phyloP scores from a whole-genome alignment of 2,888 invertebrate genomes.

The Campoplex nolae region DNA sequence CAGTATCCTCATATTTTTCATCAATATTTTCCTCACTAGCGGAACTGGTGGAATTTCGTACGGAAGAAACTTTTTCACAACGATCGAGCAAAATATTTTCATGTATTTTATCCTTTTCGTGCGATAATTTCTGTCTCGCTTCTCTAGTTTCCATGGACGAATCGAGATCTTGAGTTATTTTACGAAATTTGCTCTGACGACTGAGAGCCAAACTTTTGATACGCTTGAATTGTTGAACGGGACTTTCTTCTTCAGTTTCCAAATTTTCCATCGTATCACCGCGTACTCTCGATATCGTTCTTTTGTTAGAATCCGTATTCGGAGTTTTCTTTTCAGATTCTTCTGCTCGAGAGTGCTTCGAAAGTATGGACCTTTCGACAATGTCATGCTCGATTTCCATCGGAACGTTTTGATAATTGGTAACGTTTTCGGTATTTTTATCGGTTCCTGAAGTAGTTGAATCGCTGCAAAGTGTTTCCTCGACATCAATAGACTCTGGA shows the following conservation, averaged over 20 bases:
- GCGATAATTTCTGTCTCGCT: background rate
- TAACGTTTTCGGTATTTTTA: background rate
- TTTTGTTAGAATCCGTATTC: background rate
- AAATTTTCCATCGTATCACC: conserved; percentile 2
- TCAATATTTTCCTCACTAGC: background rate
- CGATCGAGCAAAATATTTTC: background rate
- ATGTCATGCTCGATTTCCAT: conserved; percentile 40
- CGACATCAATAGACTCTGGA: conserved; percentile 29
- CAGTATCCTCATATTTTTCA: background rate
- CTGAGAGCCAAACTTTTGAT: conserved; percentile 31
- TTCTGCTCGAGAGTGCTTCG: background rate
- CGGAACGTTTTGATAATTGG: conserved; percentile 4
- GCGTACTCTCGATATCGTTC: background rate
- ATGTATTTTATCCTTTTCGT: conserved; percentile 6
- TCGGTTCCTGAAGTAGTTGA: conserved; percentile 23
- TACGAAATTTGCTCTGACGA: conserved; percentile 25
- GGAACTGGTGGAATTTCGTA: background rate
- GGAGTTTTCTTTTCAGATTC: background rate
- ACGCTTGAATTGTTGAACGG: conserved; percentile 14
- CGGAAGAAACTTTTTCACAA: background rate
- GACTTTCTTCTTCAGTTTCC: conserved; percentile 8
- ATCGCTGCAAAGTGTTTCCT: background rate
- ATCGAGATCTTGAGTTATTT: background rate
- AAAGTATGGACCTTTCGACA: background rate
- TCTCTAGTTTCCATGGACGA: background rate